Base-by-base conservation (phyloP, 92 coral and sea anemone genomes). In the Muricea muricata region DNA sequence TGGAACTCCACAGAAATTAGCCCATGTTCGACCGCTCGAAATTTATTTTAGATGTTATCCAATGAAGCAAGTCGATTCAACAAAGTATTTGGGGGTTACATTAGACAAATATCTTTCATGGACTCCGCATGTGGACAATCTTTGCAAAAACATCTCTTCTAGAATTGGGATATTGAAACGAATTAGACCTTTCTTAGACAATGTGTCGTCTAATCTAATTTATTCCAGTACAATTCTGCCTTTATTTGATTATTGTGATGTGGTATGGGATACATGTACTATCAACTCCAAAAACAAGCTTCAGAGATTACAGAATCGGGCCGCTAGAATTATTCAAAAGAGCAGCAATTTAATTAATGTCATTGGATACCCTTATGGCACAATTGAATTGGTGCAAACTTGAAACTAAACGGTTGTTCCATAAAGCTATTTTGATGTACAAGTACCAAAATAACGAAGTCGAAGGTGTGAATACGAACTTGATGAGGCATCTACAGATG, bases 161-260 rank as follows among this genome's bases (percentile, higher is more conserved):
- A 82, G 87, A 80, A 87, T 81, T 54, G 87, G 90, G 48, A 52
- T 87, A 60, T 77, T 87, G 70, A 81, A 87, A 45, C 37, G 82
- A 42, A 87, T 61, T 34, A 82, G 39, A 84, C 87, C 84, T 15
- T 87, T 48, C 75, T 60, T 87, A 37, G 56, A 87, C 47, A 81
- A 55, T 63, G 68, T 79, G 80, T 67, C 80, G 42, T 73, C 89
- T 21, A 79, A 67, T 29, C 65, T 68, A 23, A 45, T 68, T 24
- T 84, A 73, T 69, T 52, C 58, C 33, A 9, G 75, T 47, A 73
- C 79, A 55, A 32, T 84, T 14, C 75, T 39, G 28, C 85, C 81
- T 46, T 86, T 39, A 4, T 79, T 66, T 61, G 73, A 79, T 72
- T 79, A 69, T 66, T 69, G 90, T 61, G 81, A 65, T 69, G 90